Percentiles rank a stretch among this genome's conserved stretches.
Evolutionary conservation across 2,797 vertebrate species (phyloP).

Genomic region (Amazona ochrocephala): DNA sequence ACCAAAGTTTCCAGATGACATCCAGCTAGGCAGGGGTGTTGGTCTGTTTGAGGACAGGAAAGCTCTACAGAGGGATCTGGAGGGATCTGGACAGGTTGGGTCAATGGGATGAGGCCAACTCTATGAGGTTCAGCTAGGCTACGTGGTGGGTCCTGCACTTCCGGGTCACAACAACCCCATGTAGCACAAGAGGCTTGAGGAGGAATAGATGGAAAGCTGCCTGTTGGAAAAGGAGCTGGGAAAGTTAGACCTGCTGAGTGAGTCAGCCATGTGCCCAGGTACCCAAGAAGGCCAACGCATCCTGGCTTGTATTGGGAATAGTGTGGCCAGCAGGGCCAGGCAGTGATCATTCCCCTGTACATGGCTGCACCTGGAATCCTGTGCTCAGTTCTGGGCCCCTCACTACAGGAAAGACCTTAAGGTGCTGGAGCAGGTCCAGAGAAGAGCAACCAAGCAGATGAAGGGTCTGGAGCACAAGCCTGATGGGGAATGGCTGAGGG

Average conservation of each 20-base stretch:
- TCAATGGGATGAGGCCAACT: neutral
- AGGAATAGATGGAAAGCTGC: neutral
- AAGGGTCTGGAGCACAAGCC: neutral
- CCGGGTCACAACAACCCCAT: neutral
- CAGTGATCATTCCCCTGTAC: accelerated
- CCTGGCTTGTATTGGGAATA: neutral
- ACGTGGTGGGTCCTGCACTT: neutral
- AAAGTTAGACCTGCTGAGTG: neutral
- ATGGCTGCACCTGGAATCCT: accelerated
- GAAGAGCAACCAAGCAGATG: neutral
- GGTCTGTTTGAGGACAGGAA: neutral
- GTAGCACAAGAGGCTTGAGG: neutral
- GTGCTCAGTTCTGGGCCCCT: neutral
- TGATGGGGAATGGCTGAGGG: accelerated
- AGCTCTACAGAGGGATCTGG: neutral
- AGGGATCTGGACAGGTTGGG: too few relatives aligned
- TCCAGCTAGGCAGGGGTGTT: neutral
- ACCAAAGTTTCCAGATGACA: neutral
- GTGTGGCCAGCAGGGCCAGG: neutral
- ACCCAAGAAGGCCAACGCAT: neutral
- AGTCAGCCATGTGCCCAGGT: neutral
- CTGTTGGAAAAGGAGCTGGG: neutral
- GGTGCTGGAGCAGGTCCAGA: neutral
- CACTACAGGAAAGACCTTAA: neutral
- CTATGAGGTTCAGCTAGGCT: neutral